Evolutionary conservation across 1,140 invertebrate species (phyloP), one percentile per base, ranked within the genome.

Genomic region (Harlomillsia oculata): DNA sequence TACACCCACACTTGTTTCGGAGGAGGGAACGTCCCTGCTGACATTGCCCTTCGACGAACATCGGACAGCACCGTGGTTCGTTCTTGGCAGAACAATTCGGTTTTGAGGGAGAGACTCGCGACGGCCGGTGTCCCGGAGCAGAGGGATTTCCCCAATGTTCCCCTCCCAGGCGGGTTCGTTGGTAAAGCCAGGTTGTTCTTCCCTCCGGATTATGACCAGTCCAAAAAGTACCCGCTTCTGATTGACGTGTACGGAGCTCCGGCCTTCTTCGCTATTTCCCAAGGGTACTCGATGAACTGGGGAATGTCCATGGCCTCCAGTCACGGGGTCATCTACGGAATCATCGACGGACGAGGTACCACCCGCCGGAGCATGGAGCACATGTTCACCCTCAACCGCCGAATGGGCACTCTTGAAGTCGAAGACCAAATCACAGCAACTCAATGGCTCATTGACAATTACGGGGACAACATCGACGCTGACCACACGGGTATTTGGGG

Each of bases 241-340:
- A 78, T 93, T 39, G 79, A 85, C 66, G 88, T 92, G 77, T 89
- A 97, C 71, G 86, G 82, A 29, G 91, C 91, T 1, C 92, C 92
- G 11, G 84, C 86, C 54, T 84, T 86, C 1, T 82, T 84, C 63
- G 77, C 83, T 67, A 84, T 93, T 0, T 81, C 77, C 5, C 83
- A 92, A 51, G 79, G 79, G 60, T 96, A 87, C 68, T 76, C 69
- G 60, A 76, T 82, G 63, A 85, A 82, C 66, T 90, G 86, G 85
- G 81, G 82, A 58, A 80, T 78, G 18, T 94, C 92, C 72, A 71
- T 97, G 56, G 78, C 85, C 1, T 85, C 87, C 13, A 84, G 84
- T 61, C 82, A 83, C 62, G 85, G 83, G 64, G 81, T 91, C 52
- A 87, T 97, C 64, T 88, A 91, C 71, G 84, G 82, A 44, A 74